Base-by-base conservation (phyloP, 2,113 vertebrate species). In the Rousettus leschenaultii region DNA sequence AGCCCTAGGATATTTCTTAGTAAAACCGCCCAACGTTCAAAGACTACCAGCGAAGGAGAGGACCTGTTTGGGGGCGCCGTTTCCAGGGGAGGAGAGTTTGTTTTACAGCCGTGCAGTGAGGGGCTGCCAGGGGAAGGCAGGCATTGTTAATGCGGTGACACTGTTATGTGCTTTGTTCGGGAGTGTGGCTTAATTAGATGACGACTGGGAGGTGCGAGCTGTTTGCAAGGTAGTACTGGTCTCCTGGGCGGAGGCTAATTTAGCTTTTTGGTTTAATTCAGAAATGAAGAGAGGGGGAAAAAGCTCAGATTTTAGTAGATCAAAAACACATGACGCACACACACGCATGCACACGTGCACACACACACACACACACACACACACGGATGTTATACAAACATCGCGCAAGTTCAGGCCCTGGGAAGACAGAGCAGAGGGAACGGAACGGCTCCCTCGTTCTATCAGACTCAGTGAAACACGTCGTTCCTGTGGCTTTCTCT, bases 171-270 rank as follows among this genome's bases (percentile, higher is more conserved):
- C 79, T 92, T 88, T 85, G 88, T 73, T 61, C 38, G 91, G 85
- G 61, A 94, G 26, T 10, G 66, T 15, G 33, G 91, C 75, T 97
- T 94, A 95, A 95, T 96, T 90, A 90, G 96, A 86, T 3, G 85
- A 51, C 94, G 33, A 33, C 45, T 30, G 3, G 38, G 90, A 84
- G 65, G 89, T 91, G 91, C 84, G 35, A n/a, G 91, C 73, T 94
- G 80, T 57, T 28, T 10, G 71, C 74, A 63, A 65, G 86, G 82
- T 26, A 24, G 35, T 15, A 3, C 65, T 16, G 71, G 55, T 74
- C 94, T 94, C 87, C 63, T 33, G 91, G 85, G 95, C 43, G 2
- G 43, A 86, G 82, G 30, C 91, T 93, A 4, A 63, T 86, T 96
- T 45, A 88, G 71, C 66, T 68, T 96, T 93, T 77, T 28, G 22